Conservation (phyloP, 2,888 invertebrate genomes). For the Prosopocoilus inquinatus region DNA sequence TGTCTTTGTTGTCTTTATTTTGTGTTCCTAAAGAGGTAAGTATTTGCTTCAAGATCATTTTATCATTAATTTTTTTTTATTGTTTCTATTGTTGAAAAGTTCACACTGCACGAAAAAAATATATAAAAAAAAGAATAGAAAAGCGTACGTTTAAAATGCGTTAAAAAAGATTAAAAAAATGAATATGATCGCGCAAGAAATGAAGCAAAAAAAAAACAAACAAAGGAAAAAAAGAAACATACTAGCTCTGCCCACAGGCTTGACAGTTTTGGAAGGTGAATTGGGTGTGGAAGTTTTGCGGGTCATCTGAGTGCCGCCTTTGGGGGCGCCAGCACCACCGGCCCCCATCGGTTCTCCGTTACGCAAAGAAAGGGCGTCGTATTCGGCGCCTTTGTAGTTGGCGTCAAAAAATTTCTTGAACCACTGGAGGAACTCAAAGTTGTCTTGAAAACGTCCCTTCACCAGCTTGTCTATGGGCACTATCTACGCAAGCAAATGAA, state of each 20-base stretch:
- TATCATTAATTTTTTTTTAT: too few relatives aligned
- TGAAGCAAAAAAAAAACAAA: conserved; percentile 6
- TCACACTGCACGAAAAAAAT: too few relatives aligned
- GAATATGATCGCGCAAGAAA: too few relatives aligned
- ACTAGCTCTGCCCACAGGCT: conserved; percentile 62
- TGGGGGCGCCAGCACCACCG: conserved; percentile 63
- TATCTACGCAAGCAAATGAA: conserved; percentile 59
- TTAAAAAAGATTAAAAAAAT: too few relatives aligned
- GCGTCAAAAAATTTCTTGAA: conserved; percentile 99
- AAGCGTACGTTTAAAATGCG: too few relatives aligned
- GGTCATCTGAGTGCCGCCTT: conserved; percentile 52
- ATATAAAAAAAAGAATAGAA: too few relatives aligned
- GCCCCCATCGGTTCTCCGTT: conserved; percentile 84
- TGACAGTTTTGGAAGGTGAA: conserved; percentile 51
- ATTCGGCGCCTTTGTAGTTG: conserved; percentile 93
- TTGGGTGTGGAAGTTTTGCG: conserved; percentile 45
- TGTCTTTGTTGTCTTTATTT: too few relatives aligned
- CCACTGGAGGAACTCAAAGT: conserved; percentile 99
- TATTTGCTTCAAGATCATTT: too few relatives aligned
- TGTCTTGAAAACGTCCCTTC: conserved; percentile 98
- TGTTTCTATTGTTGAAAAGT: too few relatives aligned
- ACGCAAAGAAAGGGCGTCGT: conserved; percentile 85
- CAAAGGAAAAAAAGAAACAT: conserved; percentile 30
- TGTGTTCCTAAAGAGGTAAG: too few relatives aligned
- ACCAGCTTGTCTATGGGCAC: conserved; percentile 92